phyloP scores from a whole-genome alignment of 2,797 vertebrate species.

The Podargus strigoides region DNA sequence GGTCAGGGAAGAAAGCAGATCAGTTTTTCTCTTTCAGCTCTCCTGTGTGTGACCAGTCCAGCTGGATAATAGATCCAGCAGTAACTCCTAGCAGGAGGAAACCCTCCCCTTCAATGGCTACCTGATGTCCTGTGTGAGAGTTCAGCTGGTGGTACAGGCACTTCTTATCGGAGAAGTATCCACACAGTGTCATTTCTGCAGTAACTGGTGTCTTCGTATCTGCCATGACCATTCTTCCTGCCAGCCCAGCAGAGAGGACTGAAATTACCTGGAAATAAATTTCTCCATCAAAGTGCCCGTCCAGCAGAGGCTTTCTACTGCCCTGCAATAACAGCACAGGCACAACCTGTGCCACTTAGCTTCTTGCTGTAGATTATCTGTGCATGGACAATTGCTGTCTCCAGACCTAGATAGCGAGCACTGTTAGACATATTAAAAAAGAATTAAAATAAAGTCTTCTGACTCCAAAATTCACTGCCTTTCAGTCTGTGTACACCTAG shows the following conservation, averaged over 20 bases:
- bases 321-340: not conserved
- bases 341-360: not conserved
- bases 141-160: not conserved
- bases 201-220: not conserved
- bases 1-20: not conserved
- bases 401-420: not conserved
- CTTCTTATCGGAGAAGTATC: not conserved
- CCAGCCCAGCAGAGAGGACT: not conserved
- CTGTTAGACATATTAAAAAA: not conserved
- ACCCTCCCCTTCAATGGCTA: not conserved
- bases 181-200: not conserved
- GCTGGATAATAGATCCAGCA: not conserved
- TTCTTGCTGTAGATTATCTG: not conserved
- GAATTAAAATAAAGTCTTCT: not conserved
- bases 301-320: not conserved
- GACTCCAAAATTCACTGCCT: not conserved
- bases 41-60: not conserved
- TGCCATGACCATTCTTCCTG: not conserved
- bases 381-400: not conserved
- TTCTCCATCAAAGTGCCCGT: not conserved
- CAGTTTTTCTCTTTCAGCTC: not conserved
- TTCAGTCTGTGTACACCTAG: not conserved
- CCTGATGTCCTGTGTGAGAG: not conserved
- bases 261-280: not conserved
- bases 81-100: not conserved